Evolutionary conservation across 2,113 vertebrate species (phyloP).

Genomic region (Petaurus breviceps): DNA sequence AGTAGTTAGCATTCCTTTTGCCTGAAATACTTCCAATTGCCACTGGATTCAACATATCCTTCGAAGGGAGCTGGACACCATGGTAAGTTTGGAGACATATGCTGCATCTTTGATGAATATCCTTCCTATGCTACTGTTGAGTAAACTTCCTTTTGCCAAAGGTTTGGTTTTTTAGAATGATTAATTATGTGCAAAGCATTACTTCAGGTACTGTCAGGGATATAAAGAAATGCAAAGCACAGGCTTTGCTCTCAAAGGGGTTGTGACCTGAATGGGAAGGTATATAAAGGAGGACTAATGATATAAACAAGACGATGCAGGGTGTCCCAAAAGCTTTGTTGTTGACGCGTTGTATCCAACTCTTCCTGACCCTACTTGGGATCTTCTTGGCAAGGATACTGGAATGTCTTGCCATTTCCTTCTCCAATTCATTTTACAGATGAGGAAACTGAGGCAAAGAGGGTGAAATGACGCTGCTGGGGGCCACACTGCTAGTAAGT

Average conservation of each 20-base stretch:
- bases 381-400: too few relatives aligned
- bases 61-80: background rate
- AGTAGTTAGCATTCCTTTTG: background rate
- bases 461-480: background rate
- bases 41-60: background rate
- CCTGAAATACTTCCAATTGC: background rate
- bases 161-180: background rate
- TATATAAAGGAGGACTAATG: slow-evolving; percentile 11
- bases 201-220: background rate
- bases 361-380: too few relatives aligned
- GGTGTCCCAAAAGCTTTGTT: background rate
- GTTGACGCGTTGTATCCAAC: too few relatives aligned
- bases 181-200: background rate
- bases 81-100: background rate
- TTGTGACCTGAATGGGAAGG: background rate
- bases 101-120: background rate
- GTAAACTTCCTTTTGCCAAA: background rate
- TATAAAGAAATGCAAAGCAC: slow-evolving; percentile 28
- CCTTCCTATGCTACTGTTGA: background rate
- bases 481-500: background rate
- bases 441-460: background rate
- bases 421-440: background rate
- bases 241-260: slow-evolving; percentile 12
- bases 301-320: background rate
- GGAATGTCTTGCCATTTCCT: too few relatives aligned